Evolutionary conservation across 2,113 vertebrate species (phyloP).

Genomic region (Channa argus): DNA sequence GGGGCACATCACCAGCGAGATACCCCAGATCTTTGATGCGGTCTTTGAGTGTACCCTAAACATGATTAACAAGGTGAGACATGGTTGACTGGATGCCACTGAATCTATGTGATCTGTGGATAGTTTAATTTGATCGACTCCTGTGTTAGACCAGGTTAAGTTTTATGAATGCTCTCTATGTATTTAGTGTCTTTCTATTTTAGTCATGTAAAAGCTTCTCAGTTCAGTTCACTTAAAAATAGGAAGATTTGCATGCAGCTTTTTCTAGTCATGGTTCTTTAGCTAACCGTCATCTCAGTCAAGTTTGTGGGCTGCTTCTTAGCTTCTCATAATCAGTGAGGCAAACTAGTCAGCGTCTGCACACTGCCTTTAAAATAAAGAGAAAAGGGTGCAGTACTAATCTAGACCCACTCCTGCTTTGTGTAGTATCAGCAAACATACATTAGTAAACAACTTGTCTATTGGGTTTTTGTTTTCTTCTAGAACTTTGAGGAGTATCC

Average conservation of each 20-base stretch:
- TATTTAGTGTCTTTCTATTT: background rate
- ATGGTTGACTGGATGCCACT: background rate
- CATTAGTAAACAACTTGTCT: background rate
- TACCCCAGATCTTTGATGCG: slow-evolving; percentile 99
- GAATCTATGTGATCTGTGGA: too few species aligned
- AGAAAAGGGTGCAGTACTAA: too few species aligned
- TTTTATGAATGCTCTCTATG: background rate
- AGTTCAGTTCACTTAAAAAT: too few species aligned
- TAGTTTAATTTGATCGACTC: too few species aligned
- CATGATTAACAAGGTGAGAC: slow-evolving; percentile 97
- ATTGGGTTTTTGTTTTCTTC: background rate
- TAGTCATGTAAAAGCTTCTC: background rate
- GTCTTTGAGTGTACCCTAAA: slow-evolving; percentile 99
- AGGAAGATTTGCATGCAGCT: too few species aligned
- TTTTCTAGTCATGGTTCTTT: too few species aligned
- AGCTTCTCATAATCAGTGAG: background rate
- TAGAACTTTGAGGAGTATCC: slow-evolving; percentile 99
- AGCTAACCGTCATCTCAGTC: background rate
- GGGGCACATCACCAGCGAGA: slow-evolving; percentile 97
- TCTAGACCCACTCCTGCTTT: too few species aligned
- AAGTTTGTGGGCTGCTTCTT: too few species aligned
- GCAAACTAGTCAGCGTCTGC: background rate
- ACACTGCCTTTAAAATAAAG: background rate
- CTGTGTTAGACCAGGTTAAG: background rate
- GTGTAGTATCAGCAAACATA: too few species aligned